phyloP scores from a whole-genome alignment of 2,888 invertebrate species.

The Drosophila testacea region DNA sequence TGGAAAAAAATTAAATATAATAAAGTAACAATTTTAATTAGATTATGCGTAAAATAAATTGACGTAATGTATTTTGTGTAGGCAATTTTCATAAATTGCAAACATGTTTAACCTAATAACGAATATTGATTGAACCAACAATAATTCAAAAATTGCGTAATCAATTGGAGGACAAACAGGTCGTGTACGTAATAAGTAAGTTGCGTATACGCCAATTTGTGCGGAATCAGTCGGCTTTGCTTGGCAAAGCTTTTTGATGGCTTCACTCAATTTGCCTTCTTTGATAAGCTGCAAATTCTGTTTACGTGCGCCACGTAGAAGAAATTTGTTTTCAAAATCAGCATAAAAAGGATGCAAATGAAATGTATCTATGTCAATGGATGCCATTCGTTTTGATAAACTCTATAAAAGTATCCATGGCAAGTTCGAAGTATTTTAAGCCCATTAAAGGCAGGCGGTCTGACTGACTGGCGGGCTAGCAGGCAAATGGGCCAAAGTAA shows the following conservation, averaged over 20 bases:
- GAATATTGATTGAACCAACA: slow-evolving; percentile 34
- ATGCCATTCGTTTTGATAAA: slow-evolving; percentile 73
- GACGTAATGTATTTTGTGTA: slow-evolving; percentile 9
- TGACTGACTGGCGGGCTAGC: slow-evolving; percentile 1
- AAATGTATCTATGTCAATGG: slow-evolving; percentile 77
- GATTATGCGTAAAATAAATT: slow-evolving; percentile 29
- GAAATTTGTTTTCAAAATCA: slow-evolving; percentile 60
- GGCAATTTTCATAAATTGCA: slow-evolving; percentile 44
- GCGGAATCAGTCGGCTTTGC: slow-evolving; percentile 28
- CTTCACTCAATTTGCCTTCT: slow-evolving; percentile 68
- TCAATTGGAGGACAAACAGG: slow-evolving; percentile 48
- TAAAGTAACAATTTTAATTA: slow-evolving; percentile 13
- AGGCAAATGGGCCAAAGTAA: slow-evolving; percentile 33
- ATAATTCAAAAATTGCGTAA: slow-evolving; percentile 45
- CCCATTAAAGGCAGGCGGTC: slow-evolving; percentile 61
- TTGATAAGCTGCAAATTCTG: slow-evolving; percentile 55
- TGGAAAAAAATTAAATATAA: not conserved
- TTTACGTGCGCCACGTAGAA: slow-evolving; percentile 29
- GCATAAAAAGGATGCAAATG: slow-evolving; percentile 69
- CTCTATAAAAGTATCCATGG: slow-evolving; percentile 64
- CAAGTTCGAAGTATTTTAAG: slow-evolving; percentile 60
- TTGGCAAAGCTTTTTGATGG: slow-evolving; percentile 32
- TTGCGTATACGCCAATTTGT: slow-evolving; percentile 62
- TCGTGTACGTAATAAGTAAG: slow-evolving; percentile 47
- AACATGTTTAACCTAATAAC: slow-evolving; percentile 21